phyloP scores from a whole-genome alignment of 2,888 invertebrate genomes.

The Himalopsyche tibetana region DNA sequence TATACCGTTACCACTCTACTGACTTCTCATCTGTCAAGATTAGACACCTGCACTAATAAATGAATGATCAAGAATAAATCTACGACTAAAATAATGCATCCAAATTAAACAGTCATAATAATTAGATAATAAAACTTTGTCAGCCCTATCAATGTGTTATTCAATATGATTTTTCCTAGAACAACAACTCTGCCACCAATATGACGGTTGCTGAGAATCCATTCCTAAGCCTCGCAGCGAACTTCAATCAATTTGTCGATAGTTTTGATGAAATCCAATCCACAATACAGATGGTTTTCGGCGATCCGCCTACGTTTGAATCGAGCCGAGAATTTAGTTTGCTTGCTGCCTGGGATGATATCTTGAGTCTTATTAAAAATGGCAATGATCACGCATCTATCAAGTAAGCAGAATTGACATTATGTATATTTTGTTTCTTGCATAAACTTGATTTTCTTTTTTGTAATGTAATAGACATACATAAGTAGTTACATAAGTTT shows the following conservation, averaged over 20 bases:
- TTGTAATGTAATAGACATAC: no score
- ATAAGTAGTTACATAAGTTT: no score
- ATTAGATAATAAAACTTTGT: no score
- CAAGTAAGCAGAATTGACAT: constrained; percentile 41
- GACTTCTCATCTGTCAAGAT: no score
- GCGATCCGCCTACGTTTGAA: background rate
- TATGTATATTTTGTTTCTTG: background rate
- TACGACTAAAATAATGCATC: no score
- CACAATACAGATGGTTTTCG: constrained; percentile 13
- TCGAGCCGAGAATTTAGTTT: constrained; percentile 46
- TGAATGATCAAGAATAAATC: no score
- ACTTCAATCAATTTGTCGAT: constrained; percentile 70
- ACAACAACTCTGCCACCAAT: constrained; percentile 42
- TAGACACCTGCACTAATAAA: no score
- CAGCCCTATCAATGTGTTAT: no score
- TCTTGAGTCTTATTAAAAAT: constrained; percentile 53
- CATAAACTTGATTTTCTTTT: no score
- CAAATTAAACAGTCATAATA: no score
- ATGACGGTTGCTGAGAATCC: constrained; percentile 68
- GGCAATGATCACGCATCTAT: constrained; percentile 46
- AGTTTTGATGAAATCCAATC: constrained; percentile 67
- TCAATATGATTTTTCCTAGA: constrained; percentile 54
- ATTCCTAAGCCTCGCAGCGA: constrained; percentile 72
- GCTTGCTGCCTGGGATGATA: constrained; percentile 55
- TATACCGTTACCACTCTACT: no score